Percentiles rank a stretch among this genome's conserved stretches.
Conservation (phyloP, 2,797 vertebrate species). For the Phrynocephalus forsythii region DNA sequence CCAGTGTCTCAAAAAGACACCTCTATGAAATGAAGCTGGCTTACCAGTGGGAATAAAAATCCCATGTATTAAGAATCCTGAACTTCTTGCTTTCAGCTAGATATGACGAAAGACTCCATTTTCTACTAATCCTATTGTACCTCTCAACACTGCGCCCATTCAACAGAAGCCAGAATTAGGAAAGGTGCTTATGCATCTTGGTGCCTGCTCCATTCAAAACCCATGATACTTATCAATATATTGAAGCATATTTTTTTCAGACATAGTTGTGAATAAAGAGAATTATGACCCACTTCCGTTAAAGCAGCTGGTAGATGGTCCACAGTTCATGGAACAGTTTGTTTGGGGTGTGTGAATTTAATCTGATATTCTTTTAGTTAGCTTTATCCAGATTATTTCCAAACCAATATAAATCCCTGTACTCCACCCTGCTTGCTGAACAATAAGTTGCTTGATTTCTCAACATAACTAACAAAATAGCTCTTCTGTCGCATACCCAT, state of each 20-base stretch:
- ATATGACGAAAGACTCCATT: slow-evolving; percentile 54
- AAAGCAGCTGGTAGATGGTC: neutral
- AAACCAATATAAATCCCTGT: neutral
- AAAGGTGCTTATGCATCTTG: neutral
- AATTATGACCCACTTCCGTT: neutral
- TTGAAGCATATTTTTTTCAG: neutral
- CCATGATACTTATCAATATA: neutral
- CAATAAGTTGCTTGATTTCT: neutral
- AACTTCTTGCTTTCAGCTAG: slow-evolving; percentile 63
- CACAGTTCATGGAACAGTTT: neutral
- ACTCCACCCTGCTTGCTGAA: neutral
- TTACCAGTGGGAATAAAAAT: slow-evolving; percentile 51
- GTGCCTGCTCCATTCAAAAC: neutral
- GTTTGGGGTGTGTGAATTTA: neutral
- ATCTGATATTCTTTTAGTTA: slow-evolving; percentile 23
- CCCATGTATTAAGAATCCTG: slow-evolving; percentile 30
- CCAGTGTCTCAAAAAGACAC: slow-evolving; percentile 44
- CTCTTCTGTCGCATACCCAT: neutral
- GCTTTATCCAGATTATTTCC: neutral
- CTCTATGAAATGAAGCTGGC: slow-evolving; percentile 65
- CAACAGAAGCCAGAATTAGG: neutral
- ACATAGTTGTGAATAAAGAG: neutral
- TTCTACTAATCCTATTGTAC: slow-evolving; percentile 36
- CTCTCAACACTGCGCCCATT: neutral
- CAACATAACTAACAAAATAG: neutral